Percentiles rank a stretch among this genome's conserved stretches.
Conservation (phyloP, 2,888 invertebrate species). For the Callinectes sapidus region DNA sequence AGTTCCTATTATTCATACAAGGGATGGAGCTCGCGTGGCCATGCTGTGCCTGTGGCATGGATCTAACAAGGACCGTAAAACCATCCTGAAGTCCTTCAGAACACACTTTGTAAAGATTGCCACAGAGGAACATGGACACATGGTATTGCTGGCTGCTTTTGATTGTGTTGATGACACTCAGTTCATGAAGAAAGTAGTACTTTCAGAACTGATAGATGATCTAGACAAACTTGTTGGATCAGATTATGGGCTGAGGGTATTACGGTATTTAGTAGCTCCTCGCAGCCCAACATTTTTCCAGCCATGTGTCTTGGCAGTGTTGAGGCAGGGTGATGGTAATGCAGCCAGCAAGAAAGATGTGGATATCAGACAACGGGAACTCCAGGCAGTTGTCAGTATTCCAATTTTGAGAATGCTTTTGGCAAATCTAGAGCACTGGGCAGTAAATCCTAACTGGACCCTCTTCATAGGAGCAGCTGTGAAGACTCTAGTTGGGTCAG, state of each 20-base stretch:
- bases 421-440: slow-evolving; percentile 83
- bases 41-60: slow-evolving; percentile 92
- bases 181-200: slow-evolving; percentile 86
- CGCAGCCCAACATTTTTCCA: slow-evolving; percentile 88
- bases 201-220: slow-evolving; percentile 75
- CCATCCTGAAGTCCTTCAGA: slow-evolving; percentile 91
- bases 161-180: slow-evolving; percentile 96
- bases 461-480: slow-evolving; percentile 72
- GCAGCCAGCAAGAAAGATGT: slow-evolving; percentile 85
- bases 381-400: slow-evolving; percentile 82
- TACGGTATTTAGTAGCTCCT: slow-evolving; percentile 91
- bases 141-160: slow-evolving; percentile 87
- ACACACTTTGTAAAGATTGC: slow-evolving; percentile 87
- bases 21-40: slow-evolving; percentile 88
- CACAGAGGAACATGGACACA: slow-evolving; percentile 91
- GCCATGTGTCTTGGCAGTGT: slow-evolving; percentile 84
- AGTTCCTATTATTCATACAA: slow-evolving; percentile 83
- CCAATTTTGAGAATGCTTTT: slow-evolving; percentile 81
- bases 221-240: slow-evolving; percentile 83
- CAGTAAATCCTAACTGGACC: slow-evolving; percentile 73
- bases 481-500: slow-evolving; percentile 48
- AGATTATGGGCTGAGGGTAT: slow-evolving; percentile 89
- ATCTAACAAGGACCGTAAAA: slow-evolving; percentile 79
- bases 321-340: slow-evolving; percentile 85
- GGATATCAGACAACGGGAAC: slow-evolving; percentile 82